Conservation (phyloP, 2,888 invertebrate species). For the Vanessa cardui region DNA sequence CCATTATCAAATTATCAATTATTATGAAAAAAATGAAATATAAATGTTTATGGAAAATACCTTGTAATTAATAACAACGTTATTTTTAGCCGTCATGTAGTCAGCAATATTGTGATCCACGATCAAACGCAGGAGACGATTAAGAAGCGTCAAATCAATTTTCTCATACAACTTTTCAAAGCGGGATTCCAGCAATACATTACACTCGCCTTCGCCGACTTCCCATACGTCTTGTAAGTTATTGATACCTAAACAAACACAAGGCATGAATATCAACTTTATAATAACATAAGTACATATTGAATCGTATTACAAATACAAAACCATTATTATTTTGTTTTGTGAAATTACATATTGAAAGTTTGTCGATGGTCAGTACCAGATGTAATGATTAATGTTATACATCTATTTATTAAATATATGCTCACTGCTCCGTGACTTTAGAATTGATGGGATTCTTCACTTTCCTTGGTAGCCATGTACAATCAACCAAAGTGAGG, state of each 20-base stretch:
- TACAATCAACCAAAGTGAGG: conserved; percentile 83
- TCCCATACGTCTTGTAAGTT: conserved; percentile 99
- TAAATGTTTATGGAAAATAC: conserved; percentile 54
- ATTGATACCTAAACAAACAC: conserved; percentile 87
- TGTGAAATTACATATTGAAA: no score
- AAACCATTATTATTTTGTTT: no score
- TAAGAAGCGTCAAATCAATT: conserved; percentile 98
- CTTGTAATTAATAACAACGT: conserved; percentile 99
- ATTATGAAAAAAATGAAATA: no score
- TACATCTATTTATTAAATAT: no score
- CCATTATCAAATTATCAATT: no score
- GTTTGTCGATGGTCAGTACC: no score
- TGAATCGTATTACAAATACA: no score
- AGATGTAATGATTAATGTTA: no score
- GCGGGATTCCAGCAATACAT: conserved; percentile 97
- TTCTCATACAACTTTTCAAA: conserved; percentile 99
- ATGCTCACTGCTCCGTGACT: background rate
- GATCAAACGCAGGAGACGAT: conserved; percentile 96
- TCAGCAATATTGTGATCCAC: conserved; percentile 99
- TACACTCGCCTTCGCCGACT: conserved; percentile 98
- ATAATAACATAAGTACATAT: no score
- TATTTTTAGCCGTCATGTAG: conserved; percentile 99
- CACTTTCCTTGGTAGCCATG: conserved; percentile 35
- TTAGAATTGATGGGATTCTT: background rate
- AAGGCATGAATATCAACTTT: background rate